A percentile compares a stretch with the other conserved stretches of the same genome.
phyloP scores from a whole-genome alignment of 2,888 invertebrate genomes.

The Troilus luridus region DNA sequence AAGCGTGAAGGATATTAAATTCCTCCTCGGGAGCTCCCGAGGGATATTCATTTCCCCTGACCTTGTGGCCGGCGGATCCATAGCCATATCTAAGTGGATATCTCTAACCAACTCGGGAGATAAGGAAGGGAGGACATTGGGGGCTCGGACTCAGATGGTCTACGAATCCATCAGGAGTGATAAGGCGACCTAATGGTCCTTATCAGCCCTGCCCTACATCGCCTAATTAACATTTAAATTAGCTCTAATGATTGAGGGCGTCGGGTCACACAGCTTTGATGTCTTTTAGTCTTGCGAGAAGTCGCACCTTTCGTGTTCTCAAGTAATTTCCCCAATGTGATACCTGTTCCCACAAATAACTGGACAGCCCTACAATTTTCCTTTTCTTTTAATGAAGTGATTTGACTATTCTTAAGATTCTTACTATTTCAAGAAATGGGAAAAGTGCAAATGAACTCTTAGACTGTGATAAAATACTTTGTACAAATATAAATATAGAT shows the following conservation, averaged over 20 bases:
- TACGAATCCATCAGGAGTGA: slow-evolving; percentile 27
- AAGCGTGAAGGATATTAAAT: slow-evolving; percentile 34
- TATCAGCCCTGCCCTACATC: neutral
- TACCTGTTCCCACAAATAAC: neutral
- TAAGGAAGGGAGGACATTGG: slow-evolving; percentile 26
- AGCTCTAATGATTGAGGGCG: slow-evolving; percentile 41
- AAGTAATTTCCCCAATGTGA: neutral
- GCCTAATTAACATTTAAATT: slow-evolving; percentile 51
- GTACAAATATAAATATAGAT: too few species aligned
- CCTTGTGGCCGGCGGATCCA: slow-evolving; percentile 10
- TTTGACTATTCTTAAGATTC: too few species aligned
- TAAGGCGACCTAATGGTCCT: slow-evolving; percentile 37
- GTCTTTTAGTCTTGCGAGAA: neutral
- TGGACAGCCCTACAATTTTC: neutral
- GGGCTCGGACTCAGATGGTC: slow-evolving; percentile 10
- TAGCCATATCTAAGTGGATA: slow-evolving; percentile 37
- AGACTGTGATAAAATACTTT: too few species aligned
- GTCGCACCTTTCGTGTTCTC: neutral
- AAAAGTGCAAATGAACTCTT: too few species aligned
- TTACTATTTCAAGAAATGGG: too few species aligned
- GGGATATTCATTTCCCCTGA: slow-evolving; percentile 9
- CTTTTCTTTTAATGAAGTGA: neutral
- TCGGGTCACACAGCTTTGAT: slow-evolving; percentile 39
- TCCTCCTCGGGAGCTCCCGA: neutral
- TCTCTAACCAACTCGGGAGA: neutral